Base-by-base conservation (phyloP, 2,797 vertebrate genomes). In the Neopelma chrysocephalum region DNA sequence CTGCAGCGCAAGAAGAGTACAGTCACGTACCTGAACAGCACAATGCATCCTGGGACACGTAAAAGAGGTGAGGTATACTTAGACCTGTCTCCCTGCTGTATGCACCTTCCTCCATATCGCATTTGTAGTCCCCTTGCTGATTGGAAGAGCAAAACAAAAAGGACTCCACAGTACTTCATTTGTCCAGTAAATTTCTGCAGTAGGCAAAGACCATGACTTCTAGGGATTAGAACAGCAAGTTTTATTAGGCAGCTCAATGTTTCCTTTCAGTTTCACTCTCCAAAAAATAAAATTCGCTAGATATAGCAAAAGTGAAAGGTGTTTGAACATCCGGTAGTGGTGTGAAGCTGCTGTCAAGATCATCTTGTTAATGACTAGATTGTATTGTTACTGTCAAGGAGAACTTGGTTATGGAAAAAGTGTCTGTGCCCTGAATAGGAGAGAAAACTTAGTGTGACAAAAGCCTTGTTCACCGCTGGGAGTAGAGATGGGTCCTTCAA, bases 21-120 rank as follows among this genome's bases (percentile, higher is more conserved):
- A 17, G 99, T 99, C 97, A 99, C 99, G 43, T 99, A 99, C 98
- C 98, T 99, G 98, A 99, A 99, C 98, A 99, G 99, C 97, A 99
- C 99, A 95, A 98, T 99, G 97, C 99, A 99, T 98, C 99, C 99
- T 36, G 99, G 99, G 92, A 99, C 99, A 95, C 98, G 99, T 97
- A 99, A 99, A 98, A 98, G 99, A 99, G 99, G 99, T 99, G 98
- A 97, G 98, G 97, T 96, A 96, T 36, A 77, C 38, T 87, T 69
- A 77, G 27, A 58, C 38, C 51, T 94, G 18, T 71, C 94, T 95
- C 54, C 61, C 85, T 95, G 80, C 84, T 93, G 18, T 91, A 16
- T 93, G n/a, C 68, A 57, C 96, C 54, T 83, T 95, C 56, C 51
- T 90, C 31, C 51, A 50, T 54, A 66, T 53, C 75, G 54, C 58